Evolutionary conservation across 2,888 invertebrate genomes (phyloP).

Genomic region (Brassicogethes aeneus): DNA sequence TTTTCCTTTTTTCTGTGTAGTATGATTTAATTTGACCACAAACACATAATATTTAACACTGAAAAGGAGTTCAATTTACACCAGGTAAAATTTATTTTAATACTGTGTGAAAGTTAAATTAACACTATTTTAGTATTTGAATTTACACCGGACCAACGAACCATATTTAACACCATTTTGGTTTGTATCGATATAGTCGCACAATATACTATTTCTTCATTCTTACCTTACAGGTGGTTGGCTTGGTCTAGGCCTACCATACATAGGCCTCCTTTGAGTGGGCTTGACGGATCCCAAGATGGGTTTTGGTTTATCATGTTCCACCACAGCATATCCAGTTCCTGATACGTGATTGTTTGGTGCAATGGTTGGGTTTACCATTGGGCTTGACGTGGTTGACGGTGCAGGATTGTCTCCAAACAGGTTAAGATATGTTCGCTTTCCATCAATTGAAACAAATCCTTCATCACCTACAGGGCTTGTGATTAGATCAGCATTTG

Average conservation of each 20-base stretch:
- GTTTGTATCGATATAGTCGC: background rate
- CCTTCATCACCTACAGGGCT: constrained; percentile 73
- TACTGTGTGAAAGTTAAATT: too few relatives aligned
- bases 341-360: constrained; percentile 43
- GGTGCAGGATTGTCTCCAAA: constrained; percentile 53
- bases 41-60: too few relatives aligned
- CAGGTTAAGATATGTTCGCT: constrained; percentile 78
- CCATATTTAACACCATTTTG: too few relatives aligned
- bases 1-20: too few relatives aligned
- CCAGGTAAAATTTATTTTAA: too few relatives aligned
- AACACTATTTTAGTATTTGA: too few relatives aligned
- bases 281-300: constrained; percentile 33
- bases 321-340: constrained; percentile 59
- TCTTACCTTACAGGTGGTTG: constrained; percentile 58
- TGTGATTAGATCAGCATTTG: constrained; percentile 61
- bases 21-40: too few relatives aligned
- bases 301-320: constrained; percentile 42
- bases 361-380: constrained; percentile 33
- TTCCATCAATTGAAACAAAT: constrained; percentile 87
- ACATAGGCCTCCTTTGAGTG: constrained; percentile 46
- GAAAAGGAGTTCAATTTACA: too few relatives aligned
- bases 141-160: too few relatives aligned
- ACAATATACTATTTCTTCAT: background rate
- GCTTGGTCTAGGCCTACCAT: constrained; percentile 44
- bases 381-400: constrained; percentile 24